Conservation (phyloP, 2,113 vertebrate species). For the Bubalus kerabau region DNA sequence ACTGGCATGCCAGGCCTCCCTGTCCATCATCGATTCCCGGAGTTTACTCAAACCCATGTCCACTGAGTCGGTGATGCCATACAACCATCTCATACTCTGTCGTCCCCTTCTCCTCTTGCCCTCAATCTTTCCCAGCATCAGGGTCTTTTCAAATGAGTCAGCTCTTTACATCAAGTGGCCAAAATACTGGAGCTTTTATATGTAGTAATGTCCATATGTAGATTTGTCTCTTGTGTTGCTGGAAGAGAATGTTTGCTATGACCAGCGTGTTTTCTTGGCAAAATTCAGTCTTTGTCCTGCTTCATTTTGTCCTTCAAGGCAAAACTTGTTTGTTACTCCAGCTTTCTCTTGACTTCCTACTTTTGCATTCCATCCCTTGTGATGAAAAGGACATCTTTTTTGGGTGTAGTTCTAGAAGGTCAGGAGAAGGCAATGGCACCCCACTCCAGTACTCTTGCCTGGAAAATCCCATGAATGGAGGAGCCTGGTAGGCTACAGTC, state of each 20-base stretch:
- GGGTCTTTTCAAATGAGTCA: not conserved
- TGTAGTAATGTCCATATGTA: not conserved
- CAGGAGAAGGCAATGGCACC: no score
- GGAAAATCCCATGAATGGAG: no score
- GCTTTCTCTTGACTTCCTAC: not conserved
- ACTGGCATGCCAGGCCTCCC: not conserved
- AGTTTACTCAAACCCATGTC: not conserved
- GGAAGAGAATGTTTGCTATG: not conserved
- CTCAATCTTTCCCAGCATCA: not conserved
- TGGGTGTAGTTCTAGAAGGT: not conserved
- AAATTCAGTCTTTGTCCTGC: not conserved
- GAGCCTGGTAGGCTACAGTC: no score
- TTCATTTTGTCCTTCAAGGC: not conserved
- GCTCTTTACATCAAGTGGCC: not conserved
- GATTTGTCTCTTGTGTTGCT: not conserved
- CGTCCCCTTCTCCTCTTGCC: accelerated
- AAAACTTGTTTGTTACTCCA: not conserved
- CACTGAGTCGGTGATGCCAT: not conserved
- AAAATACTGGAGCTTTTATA: not conserved
- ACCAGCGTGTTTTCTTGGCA: not conserved
- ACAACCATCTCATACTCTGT: not conserved
- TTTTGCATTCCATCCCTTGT: not conserved
- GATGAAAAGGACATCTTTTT: not conserved
- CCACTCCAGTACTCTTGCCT: no score
- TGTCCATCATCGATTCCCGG: not conserved